Percentiles rank a stretch among this genome's conserved stretches.
Evolutionary conservation across 2,113 vertebrate species (phyloP).

Genomic region (Lasiurus borealis): DNA sequence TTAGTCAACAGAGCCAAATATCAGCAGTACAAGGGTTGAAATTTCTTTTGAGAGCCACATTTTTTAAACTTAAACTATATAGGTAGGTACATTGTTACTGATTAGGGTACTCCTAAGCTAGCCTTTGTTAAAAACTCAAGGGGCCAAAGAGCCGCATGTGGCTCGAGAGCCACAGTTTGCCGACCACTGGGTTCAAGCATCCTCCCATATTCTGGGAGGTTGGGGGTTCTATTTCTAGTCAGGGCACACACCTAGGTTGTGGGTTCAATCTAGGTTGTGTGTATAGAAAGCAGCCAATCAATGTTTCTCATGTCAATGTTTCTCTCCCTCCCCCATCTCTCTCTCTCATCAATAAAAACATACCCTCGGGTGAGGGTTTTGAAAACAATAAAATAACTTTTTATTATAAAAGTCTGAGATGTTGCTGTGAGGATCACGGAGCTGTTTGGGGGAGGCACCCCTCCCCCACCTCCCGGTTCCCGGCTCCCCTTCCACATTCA

Average conservation of each 20-base stretch:
- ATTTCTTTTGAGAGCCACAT: too few species aligned
- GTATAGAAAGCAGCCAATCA: neutral
- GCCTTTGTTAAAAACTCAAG: too few species aligned
- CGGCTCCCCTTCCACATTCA: accelerated
- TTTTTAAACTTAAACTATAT: too few species aligned
- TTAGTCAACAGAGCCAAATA: too few species aligned
- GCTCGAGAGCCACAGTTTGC: too few species aligned
- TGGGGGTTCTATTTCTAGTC: neutral
- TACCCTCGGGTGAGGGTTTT: neutral
- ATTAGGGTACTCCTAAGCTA: too few species aligned
- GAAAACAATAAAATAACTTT: neutral
- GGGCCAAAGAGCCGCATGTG: too few species aligned
- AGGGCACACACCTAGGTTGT: too few species aligned
- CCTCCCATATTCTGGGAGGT: neutral
- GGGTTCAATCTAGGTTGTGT: neutral
- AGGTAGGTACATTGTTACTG: too few species aligned
- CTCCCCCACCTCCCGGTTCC: accelerated
- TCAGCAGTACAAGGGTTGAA: too few species aligned
- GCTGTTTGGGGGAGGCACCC: neutral
- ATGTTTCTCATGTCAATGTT: neutral
- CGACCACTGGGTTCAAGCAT: neutral
- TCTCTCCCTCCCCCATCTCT: too few species aligned
- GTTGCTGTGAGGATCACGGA: accelerated
- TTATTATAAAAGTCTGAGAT: neutral
- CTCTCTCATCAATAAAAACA: neutral